Evolutionary conservation across 1,140 invertebrate species (phyloP), one percentile per base, ranked within the genome.

Genomic region (Magallana ariakensis): DNA sequence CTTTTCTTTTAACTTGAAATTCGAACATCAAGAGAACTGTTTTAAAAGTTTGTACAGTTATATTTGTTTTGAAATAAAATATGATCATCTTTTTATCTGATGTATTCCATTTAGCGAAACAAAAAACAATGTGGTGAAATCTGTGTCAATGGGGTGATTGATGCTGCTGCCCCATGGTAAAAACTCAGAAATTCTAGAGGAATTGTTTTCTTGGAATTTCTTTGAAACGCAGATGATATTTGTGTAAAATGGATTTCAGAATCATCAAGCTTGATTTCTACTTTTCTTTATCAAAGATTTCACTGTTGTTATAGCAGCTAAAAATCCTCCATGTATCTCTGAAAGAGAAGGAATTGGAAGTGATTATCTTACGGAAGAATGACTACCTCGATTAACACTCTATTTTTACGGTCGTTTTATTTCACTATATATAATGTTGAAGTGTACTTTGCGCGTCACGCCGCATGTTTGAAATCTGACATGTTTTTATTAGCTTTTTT

Each of bases 401-500:
- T 75, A 7, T 75, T 75, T 75, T 33, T 13, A 13, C 22, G 22
- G 22, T 33, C 66, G 66, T 75, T 62, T 62, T 75, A 75, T 75
- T 75, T 75, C 33, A 75, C 26, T 46, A 46, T 75, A 11, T 26
- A 75, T 75, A 75, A 75, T 75, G 19, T 26, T 46, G 33, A 75
- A 75, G 66, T 75, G 66, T 75, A 75, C 66, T 75, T 75, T 75
- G 22, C 66, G 19, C 15, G 13, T 75, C 66, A 26, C 33, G 4
- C 22, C 22, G 66, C 66, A 26, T 75, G 58, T 15, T 16, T 62
- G 22, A 75, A 75, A 75, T 11, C 22, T 75, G 66, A 75, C 66
- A 75, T 75, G 66, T 75, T 75, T 11, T 75, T 75, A 75, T 75
- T 75, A 75, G 66, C 66, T 26, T 75, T 75, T 75, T 33, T 75